phyloP scores from a whole-genome alignment of 2,113 vertebrate species.

The Nothocercus julius region DNA sequence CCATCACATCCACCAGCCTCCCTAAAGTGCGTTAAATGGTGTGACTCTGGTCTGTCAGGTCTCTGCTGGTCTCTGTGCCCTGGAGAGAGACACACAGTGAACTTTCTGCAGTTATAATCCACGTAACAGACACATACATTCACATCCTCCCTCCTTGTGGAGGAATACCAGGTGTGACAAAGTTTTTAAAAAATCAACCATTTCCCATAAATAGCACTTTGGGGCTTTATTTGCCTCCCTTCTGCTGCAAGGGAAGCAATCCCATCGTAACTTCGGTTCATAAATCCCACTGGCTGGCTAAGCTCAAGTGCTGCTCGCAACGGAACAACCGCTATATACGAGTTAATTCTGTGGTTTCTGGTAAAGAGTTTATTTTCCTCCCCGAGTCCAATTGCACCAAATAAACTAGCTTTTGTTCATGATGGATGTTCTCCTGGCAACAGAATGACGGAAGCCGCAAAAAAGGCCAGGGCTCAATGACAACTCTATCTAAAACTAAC shows the following conservation, averaged over 20 bases:
- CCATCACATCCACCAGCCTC: accelerated
- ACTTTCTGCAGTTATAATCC: neutral
- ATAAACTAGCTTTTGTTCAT: conserved; percentile 38
- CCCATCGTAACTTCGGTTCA: neutral
- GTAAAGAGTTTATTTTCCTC: neutral
- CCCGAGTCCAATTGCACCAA: neutral
- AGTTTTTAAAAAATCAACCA: neutral
- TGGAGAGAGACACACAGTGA: accelerated
- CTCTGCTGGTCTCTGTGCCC: neutral
- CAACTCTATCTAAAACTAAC: neutral
- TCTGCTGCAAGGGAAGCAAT: neutral
- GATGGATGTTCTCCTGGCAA: conserved; percentile 19
- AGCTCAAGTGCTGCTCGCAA: accelerated
- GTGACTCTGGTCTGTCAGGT: neutral
- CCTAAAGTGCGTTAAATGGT: accelerated
- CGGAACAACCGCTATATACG: accelerated
- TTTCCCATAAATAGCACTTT: neutral
- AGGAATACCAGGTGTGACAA: neutral
- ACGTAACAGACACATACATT: neutral
- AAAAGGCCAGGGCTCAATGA: neutral
- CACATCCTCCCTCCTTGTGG: neutral
- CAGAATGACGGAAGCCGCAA: neutral
- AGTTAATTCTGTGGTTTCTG: neutral
- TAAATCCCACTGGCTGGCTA: neutral
- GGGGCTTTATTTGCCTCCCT: accelerated